Base-by-base conservation (phyloP, 2,888 invertebrate species). In the Phrixothrix hirtus region DNA sequence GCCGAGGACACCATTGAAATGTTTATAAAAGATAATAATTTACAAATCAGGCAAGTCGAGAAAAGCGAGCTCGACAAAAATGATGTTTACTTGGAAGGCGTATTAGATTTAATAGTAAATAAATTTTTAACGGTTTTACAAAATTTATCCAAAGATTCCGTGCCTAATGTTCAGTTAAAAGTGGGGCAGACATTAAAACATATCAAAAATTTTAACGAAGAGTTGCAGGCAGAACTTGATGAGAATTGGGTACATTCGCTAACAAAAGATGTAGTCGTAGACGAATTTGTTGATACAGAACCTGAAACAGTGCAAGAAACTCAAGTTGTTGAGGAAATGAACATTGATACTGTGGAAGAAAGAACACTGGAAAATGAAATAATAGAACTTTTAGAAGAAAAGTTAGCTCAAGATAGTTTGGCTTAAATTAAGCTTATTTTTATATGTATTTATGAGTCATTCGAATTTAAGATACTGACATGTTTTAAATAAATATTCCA, bases 1-100 rank as follows among this genome's bases (percentile, higher is more conserved):
- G 69, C 70, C 1, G 75, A 72, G 54, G 72, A 70, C 25, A 63
- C 68, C 3, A 49, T 71, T 11, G 65, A 66, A 2, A 63, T 59
- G n/a, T 58, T 73, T 6, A 57, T 46, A 27, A 54, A 61, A 31
- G 61, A 66, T 15, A 52, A 47, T 9, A 38, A 57, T 15, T 26
- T 52, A 5, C 39, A 50, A 12, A 56, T 57, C 9, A 32, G 34
- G 7, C 25, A 44, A 7, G 45, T 60, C 7, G 51, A 32, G 10
- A 34, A 48, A 21, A 29, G 44, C 1, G 59, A 61, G 42, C 35
- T 57, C 4, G 55, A 60, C 12, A 37, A 49, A 4, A 42, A 38
- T 13, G 58, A 64, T 26, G 50, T 60, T 11, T 74, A 74, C 41
- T 25, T 73, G 15, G 68, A 71, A 60, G 71, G 69, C 9, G 16